Conservation (phyloP, 1,140 invertebrate genomes). For the Ceratitis capitata region DNA sequence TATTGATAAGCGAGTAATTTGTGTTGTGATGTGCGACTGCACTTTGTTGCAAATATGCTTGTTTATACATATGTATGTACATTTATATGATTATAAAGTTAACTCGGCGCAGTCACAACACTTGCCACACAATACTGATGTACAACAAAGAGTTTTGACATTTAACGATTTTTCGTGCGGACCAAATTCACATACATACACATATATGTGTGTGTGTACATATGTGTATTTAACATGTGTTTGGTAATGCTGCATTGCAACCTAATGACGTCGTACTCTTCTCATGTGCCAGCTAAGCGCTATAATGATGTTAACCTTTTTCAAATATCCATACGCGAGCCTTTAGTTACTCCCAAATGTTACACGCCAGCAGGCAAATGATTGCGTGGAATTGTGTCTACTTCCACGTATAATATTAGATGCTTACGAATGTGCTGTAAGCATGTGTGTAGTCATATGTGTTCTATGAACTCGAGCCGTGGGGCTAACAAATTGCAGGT, state of each 20-base stretch:
- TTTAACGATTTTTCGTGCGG: background rate
- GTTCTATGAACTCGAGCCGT: too few species aligned
- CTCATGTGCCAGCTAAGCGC: background rate
- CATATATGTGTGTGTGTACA: background rate
- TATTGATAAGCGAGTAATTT: background rate
- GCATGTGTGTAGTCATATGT: background rate
- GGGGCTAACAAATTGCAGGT: background rate
- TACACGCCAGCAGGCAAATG: background rate
- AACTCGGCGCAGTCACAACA: background rate
- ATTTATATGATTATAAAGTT: too few species aligned
- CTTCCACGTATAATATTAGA: background rate
- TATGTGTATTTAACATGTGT: background rate
- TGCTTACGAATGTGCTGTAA: background rate
- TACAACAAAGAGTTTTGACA: background rate
- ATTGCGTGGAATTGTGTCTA: background rate
- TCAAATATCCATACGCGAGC: background rate
- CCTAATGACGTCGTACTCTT: background rate
- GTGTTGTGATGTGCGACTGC: background rate
- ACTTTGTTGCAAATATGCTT: background rate
- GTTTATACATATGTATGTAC: background rate
- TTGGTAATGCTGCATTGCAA: background rate
- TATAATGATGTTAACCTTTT: slow-evolving; percentile 12
- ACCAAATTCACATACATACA: background rate
- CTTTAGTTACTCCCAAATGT: background rate
- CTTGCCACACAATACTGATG: background rate